These are phyloP conservation scores for Ceryle rudis DNA, from an alignment of 2,797 vertebrate genomes.

Conservation along the genomic window DNA sequence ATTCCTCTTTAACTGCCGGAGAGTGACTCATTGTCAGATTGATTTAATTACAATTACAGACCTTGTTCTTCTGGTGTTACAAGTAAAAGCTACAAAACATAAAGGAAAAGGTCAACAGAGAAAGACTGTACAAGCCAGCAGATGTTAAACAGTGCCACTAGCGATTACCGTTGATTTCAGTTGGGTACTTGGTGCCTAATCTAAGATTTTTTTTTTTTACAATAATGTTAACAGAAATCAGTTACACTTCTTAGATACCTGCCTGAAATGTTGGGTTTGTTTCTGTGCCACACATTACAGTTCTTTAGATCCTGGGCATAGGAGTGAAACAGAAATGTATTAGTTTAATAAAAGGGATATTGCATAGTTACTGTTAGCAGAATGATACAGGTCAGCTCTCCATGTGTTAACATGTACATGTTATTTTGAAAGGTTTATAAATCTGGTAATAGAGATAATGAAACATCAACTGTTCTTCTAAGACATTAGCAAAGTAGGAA, in stretches of 20 bases:
- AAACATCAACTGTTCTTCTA: background rate
- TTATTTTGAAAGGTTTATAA: background rate
- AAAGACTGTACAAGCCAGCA: background rate
- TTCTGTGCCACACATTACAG: background rate
- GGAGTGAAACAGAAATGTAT: background rate
- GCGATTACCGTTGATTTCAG: background rate
- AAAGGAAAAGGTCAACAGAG: conserved; percentile 46
- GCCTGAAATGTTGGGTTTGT: background rate
- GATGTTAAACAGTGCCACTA: background rate
- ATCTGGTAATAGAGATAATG: background rate
- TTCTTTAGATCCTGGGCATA: background rate
- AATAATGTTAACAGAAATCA: background rate
- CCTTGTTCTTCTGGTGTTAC: conserved; percentile 39
- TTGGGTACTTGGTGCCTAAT: background rate
- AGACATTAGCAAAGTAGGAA: background rate
- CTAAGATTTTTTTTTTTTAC: background rate
- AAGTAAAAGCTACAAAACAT: conserved; percentile 9
- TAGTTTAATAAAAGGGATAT: background rate
- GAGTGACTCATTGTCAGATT: conserved; percentile 60
- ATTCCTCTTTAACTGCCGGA: conserved; percentile 40
- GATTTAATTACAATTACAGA: conserved; percentile 59
- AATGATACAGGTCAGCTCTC: background rate
- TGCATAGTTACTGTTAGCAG: background rate
- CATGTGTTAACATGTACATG: background rate
- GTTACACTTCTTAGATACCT: background rate